Conservation (phyloP, 2,113 vertebrate genomes). For the Albula goreensis region DNA sequence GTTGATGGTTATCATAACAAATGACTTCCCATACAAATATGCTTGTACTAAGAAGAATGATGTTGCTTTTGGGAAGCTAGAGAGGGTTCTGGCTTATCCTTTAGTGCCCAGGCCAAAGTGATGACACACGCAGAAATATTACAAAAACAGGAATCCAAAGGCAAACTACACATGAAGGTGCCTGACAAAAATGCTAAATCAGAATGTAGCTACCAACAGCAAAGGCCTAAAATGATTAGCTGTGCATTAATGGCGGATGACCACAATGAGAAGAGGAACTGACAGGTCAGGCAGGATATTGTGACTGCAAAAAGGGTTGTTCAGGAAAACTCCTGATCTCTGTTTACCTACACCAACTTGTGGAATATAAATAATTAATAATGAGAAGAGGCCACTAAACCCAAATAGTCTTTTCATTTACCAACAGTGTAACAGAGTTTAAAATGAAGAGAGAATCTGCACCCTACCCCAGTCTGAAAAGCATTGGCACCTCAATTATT, state of each 20-base stretch:
- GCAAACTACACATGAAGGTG: background rate
- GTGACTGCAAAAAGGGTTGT: background rate
- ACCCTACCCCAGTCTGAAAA: no score
- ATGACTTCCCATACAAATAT: background rate
- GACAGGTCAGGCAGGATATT: background rate
- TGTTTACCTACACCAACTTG: no score
- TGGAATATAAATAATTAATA: no score
- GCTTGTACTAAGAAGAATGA: background rate
- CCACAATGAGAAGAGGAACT: background rate
- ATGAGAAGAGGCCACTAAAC: no score
- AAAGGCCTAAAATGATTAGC: background rate
- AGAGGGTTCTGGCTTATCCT: background rate
- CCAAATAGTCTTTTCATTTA: no score
- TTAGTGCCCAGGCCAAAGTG: background rate
- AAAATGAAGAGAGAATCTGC: no score
- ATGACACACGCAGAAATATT: background rate
- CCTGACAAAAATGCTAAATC: background rate
- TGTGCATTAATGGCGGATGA: background rate
- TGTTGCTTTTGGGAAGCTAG: background rate
- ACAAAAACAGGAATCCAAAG: background rate
- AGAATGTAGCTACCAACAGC: background rate
- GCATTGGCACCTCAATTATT: no score
- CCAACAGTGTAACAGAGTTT: no score
- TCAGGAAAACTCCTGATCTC: background rate
- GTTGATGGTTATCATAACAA: background rate